Evolutionary conservation across 2,888 invertebrate genomes (phyloP), one percentile per base, ranked within the genome.

Genomic region (Drosophila tripunctata): DNA sequence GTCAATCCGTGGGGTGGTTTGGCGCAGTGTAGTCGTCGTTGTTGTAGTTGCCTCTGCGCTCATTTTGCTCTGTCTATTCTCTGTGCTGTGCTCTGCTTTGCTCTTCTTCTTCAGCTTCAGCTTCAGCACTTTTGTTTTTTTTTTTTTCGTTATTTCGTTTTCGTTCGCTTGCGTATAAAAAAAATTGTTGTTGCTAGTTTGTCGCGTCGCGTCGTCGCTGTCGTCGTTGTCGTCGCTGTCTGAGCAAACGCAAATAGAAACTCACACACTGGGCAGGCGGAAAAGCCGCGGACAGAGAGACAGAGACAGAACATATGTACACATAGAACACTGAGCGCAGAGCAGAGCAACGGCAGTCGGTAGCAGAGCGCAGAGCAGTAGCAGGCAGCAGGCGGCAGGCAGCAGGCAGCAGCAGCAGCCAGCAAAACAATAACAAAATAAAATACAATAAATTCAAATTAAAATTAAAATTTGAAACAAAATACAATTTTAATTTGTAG

Each of bases 1-100:
- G 79, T 88, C 88, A 88, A 88, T 89, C 88, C 82, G 81, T 89
- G 89, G 89, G 89, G 88, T 89, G 88, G 88, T 87, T 88, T 79
- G 78, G 70, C 74, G 75, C 73, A 74, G 88, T 81, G 77, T 81
- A 73, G 81, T 69, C 62, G n/a, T n/a, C n/a, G n/a, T n/a, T n/a
- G n/a, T n/a, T 81, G 77, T 81, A 73, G 81, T 69, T 60, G 67
- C 24, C 61, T 38, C 50, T 50, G 41, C 44, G 48, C 48, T 33
- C 47, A 15, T 35, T 47, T 67, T 55, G 54, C 50, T 57, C 51
- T 60, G 47, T 50, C 48, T 48, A n/a, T n/a, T n/a, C n/a, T n/a
- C n/a, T n/a, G n/a, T n/a, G n/a, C n/a, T n/a, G n/a, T n/a, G n/a
- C 8, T 22, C n/a, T 70, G 12, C 30, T n/a, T 14, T 45, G 41